Base-by-base conservation (phyloP, 1,140 invertebrate species). In the Drosophila nikananu region DNA sequence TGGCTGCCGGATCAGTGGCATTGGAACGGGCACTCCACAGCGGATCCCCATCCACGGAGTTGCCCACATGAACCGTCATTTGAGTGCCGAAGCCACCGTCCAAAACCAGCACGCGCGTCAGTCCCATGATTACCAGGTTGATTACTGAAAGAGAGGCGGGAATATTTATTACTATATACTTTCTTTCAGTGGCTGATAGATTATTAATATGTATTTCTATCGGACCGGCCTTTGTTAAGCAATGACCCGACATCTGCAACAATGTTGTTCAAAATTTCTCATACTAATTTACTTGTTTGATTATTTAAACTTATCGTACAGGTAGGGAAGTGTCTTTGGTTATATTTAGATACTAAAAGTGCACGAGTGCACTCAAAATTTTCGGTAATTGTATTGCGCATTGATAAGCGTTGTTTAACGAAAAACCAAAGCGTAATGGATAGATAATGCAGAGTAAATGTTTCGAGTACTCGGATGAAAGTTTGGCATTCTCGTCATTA, bases 81-180 rank as follows among this genome's bases (percentile, higher is more conserved):
- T 97, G 96, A 19, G 96, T 96, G 15, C 96, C 95, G 87, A 97
- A 97, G 13, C 97, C 96, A 1, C 97, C 97, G 84, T 97, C 97
- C 66, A 97, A 90, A 32, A 82, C 68, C 30, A 92, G 67, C 37
- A 92, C 52, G 19, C 86, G 89, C 51, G 86, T 80, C 49, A 79
- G 59, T 27, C 66, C 70, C 91, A 92, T 92, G 44, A 44, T 44
- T 54, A 54, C 30, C 35, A 44, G 42, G 19, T 60, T 57, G 17
- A 23, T 39, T 23, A 13, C 60, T 59, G 19, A 39, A 57, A 23
- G 19, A 23, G 37, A 35, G 23, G 58, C n/a, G 39, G 39, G 23
- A 13, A 35, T 52, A 42, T 42, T 60, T 30, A 25, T 73, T 51
- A 52, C 27, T 73, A 57, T 39, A 17, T 25, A 57, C 6, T 25